A percentile compares a stretch with the other conserved stretches of the same genome.
Conservation (phyloP, 2,797 vertebrate species). For the Austrolebias charrua region DNA sequence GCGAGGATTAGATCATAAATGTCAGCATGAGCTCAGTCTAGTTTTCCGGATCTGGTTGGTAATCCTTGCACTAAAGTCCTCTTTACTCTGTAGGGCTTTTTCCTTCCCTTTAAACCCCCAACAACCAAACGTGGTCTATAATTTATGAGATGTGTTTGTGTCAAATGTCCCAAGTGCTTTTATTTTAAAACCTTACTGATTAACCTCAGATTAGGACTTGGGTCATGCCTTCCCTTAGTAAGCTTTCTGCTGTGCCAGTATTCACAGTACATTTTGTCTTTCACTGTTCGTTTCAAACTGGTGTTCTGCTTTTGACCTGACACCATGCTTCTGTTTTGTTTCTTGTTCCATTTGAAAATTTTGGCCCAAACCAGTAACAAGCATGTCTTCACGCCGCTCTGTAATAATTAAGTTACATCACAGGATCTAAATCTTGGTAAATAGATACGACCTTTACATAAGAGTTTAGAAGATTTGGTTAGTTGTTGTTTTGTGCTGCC, state of each 20-base stretch:
- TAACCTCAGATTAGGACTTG: constrained; percentile 8
- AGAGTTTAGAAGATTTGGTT: constrained; percentile 36
- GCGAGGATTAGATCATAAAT: constrained; percentile 52
- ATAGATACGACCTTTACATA: constrained; percentile 43
- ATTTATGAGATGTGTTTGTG: constrained; percentile 2
- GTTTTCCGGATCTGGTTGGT: constrained; percentile 64
- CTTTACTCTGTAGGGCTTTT: constrained; percentile 45
- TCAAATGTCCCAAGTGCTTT: constrained; percentile 29
- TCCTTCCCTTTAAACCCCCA: constrained; percentile 25
- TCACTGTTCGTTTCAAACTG: constrained; percentile 6
- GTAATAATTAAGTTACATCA: constrained; percentile 29
- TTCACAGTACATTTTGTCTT: constrained; percentile 22
- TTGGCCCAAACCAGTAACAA: constrained; percentile 8
- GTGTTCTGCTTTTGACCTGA: constrained; percentile 7
- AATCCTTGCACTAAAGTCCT: constrained; percentile 56
- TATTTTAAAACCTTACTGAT: constrained; percentile 36
- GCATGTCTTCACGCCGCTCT: constrained; percentile 7
- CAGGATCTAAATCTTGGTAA: constrained; percentile 15
- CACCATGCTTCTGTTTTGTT: constrained; percentile 14
- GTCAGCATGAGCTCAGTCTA: constrained; percentile 65
- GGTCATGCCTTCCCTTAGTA: background rate
- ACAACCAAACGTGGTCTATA: constrained; percentile 34
- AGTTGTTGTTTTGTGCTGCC: constrained; percentile 54
- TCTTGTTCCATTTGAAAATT: constrained; percentile 6
- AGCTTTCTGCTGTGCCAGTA: constrained; percentile 8